Percentiles rank a stretch among this genome's conserved stretches.
Evolutionary conservation across 2,113 vertebrate genomes (phyloP).

Genomic region (Eonycteris spelaea): DNA sequence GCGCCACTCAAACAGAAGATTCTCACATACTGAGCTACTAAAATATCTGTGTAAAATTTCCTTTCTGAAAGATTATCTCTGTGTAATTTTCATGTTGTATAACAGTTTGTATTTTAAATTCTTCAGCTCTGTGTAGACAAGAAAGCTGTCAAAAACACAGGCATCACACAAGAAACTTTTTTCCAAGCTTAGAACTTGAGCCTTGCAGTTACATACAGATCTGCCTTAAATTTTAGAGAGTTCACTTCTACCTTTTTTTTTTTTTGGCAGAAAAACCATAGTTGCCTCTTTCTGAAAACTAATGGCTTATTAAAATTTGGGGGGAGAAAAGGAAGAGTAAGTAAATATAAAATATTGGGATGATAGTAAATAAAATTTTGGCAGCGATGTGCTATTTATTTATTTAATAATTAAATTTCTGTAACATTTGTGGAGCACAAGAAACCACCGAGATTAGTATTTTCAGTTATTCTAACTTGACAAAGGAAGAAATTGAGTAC

Average conservation of each 20-base stretch:
- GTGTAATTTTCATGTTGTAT: neutral
- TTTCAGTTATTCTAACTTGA: neutral
- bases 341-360: neutral
- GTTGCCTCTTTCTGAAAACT: neutral
- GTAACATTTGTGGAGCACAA: neutral
- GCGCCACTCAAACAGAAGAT: neutral
- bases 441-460: neutral
- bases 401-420: neutral
- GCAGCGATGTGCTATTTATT: neutral
- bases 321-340: neutral
- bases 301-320: neutral
- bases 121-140: neutral
- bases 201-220: neutral
- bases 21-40: neutral
- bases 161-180: neutral
- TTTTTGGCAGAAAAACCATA: neutral
- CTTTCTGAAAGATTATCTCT: neutral
- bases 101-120: constrained; percentile 31
- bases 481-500: neutral
- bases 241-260: neutral
- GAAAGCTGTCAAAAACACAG: neutral
- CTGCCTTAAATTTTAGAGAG: neutral
- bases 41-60: neutral
- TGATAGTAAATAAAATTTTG: neutral
- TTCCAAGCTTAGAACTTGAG: neutral